Evolutionary conservation across 2,888 invertebrate genomes (phyloP), one percentile per base, ranked within the genome.

Genomic region (Chrysolina haemoptera): DNA sequence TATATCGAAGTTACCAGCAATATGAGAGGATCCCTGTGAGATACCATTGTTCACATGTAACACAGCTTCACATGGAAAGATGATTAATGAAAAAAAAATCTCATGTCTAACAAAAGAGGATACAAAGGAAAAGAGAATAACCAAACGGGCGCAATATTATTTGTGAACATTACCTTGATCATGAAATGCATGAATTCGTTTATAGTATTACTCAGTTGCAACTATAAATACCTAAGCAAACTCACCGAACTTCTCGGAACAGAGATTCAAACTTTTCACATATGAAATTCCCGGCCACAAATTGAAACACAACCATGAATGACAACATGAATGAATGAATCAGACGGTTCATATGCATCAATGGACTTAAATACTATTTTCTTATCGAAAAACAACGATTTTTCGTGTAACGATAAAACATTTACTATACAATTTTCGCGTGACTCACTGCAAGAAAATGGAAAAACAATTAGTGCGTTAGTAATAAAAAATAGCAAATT

Each of bases 181-280:
- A 18, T 5, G 20, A 53, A 53, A 53, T 20, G 20, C 53, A 53
- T 20, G 20, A 12, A 20, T 53, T 53, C 20, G 53, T 53, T 53
- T 53, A 18, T 53, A 53, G 53, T 53, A 18, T 53, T 53, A 53
- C 18, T 1, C 11, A 53, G 53, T 11, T 12, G 53, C 53, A 20
- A 20, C 53, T 53, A 53, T 53, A 53, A 53, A 53, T 53, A 53
- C 53, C 18, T 53, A 11, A 6, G 53, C 18, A 20, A 53, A 53
- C 53, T 53, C 53, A 53, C 53, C 18, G 5, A 22, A 22, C 11
- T 53, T 53, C 53, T 53, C 12, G 53, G 53, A 53, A 53, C 4
- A 53, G 20, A 53, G 53, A 53, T 53, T 5, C 5, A 11, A 53
- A 53, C 53, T 53, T 20, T 53, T 53, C 53, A 53, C 53, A 53